Percentiles rank a stretch among this genome's conserved stretches.
Conservation (phyloP, 2,888 invertebrate genomes). For the Aleiodes leptofemur region DNA sequence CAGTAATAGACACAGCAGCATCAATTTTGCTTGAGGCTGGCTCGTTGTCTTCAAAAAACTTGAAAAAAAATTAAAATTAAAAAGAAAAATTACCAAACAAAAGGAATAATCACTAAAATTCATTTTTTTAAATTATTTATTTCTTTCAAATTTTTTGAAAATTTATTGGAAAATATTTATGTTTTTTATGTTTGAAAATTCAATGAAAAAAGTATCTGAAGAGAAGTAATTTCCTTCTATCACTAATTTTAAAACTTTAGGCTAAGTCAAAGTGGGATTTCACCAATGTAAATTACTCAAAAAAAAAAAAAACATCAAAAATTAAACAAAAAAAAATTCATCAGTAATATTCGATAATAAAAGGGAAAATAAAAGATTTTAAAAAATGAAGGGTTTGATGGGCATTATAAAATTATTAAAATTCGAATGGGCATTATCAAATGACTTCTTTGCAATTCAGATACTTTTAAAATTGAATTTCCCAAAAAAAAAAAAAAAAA, state of each 20-base stretch:
- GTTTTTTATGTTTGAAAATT: background rate
- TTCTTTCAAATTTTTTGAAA: too few species aligned
- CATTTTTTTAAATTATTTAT: too few species aligned
- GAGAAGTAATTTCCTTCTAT: background rate
- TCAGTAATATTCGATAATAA: too few species aligned
- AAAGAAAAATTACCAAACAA: too few species aligned
- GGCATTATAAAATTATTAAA: slow-evolving; percentile 24
- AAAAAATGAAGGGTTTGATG: background rate
- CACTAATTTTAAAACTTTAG: slow-evolving; percentile 10
- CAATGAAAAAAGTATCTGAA: background rate
- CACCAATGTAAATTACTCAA: slow-evolving; percentile 8
- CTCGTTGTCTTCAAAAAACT: too few species aligned
- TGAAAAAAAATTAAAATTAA: too few species aligned
- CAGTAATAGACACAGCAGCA: too few species aligned
- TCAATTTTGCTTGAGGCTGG: too few species aligned
- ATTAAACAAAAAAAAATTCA: background rate
- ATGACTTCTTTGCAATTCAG: slow-evolving; percentile 25
- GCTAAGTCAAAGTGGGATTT: slow-evolving; percentile 39
- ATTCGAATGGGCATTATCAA: slow-evolving; percentile 34
- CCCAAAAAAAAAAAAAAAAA: background rate
- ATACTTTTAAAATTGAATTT: slow-evolving; percentile 10
- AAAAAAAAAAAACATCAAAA: slow-evolving; percentile 7
- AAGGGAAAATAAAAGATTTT: background rate
- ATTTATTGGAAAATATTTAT: too few species aligned
- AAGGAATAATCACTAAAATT: too few species aligned